These are phyloP conservation scores for Cryptomyrus ogoouensis DNA, from an alignment of 2,113 vertebrate genomes.

Conservation along the genomic window DNA sequence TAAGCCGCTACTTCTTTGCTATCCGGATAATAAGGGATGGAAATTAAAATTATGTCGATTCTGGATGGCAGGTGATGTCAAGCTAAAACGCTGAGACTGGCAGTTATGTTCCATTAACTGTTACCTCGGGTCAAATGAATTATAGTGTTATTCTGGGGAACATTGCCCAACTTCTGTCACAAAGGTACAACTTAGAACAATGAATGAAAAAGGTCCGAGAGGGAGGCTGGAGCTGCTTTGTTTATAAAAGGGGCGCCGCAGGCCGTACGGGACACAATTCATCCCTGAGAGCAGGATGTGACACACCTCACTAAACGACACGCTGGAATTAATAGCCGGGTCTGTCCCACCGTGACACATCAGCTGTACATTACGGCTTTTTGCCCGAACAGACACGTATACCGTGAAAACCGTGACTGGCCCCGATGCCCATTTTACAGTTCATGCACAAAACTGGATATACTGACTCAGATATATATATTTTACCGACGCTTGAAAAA, in stretches of 20 bases:
- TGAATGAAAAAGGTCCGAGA: background rate
- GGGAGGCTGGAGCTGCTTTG: background rate
- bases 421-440: background rate
- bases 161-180: background rate
- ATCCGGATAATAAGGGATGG: background rate
- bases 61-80: background rate
- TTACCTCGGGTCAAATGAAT: background rate
- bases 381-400: background rate
- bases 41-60: background rate
- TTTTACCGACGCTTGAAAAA: background rate
- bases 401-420: background rate
- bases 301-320: background rate
- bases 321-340: background rate
- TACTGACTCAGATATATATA: background rate
- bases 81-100: background rate
- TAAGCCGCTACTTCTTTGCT: background rate
- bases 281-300: background rate
- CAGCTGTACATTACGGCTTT: background rate
- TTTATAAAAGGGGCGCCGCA: background rate
- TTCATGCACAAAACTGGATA: background rate
- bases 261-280: background rate
- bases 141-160: background rate
- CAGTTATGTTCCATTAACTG: background rate
- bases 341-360: background rate
- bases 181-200: background rate